Evolutionary conservation across 2,797 vertebrate species (phyloP).

Genomic region (Sebastes vulpes): DNA sequence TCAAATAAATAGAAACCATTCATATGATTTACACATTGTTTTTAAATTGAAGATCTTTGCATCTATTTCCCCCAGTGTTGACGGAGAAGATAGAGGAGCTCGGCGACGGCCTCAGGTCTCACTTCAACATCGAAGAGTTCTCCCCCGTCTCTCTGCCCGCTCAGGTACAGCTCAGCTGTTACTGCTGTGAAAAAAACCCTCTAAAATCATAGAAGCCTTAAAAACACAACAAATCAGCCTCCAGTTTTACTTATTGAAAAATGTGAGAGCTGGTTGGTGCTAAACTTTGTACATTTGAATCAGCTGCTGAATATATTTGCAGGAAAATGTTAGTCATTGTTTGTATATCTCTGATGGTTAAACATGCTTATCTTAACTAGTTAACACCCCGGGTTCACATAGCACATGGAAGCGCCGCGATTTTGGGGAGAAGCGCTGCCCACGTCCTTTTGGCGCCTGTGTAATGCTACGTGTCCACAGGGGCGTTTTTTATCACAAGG

Average conservation of each 20-base stretch:
- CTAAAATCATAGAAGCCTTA: neutral
- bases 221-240: neutral
- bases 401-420: fast-evolving
- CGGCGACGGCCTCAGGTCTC: constrained; percentile 85
- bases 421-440: too few species aligned
- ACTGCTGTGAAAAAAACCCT: neutral
- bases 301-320: neutral
- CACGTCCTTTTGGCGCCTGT: too few species aligned
- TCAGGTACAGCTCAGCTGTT: constrained; percentile 82
- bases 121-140: constrained; percentile 91
- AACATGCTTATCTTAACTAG: neutral
- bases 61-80: constrained; percentile 78
- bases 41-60: neutral
- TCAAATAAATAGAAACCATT: neutral
- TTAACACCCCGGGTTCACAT: neutral
- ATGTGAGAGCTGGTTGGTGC: neutral
- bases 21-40: neutral
- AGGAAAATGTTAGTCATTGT: neutral
- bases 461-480: fast-evolving
- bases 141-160: constrained; percentile 84
- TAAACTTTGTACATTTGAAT: neutral
- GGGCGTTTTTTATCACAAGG: too few species aligned
- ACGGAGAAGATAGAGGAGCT: constrained; percentile 91
- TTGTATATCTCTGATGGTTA: neutral
- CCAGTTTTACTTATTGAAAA: neutral